phyloP scores from a whole-genome alignment of 2,888 invertebrate species.

The Philereme transversata region DNA sequence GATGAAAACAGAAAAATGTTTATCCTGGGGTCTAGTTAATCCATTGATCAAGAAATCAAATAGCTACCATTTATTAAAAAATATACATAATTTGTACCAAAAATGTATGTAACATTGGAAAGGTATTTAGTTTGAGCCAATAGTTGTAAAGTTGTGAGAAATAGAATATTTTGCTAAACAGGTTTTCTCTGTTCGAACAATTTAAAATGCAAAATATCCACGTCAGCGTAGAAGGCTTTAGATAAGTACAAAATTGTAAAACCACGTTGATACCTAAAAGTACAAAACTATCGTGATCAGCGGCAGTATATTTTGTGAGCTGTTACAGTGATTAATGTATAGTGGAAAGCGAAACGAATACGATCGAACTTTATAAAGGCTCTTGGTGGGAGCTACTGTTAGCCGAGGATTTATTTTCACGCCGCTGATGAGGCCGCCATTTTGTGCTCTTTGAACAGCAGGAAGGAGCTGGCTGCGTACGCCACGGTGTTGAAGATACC shows the following conservation, averaged over 20 bases:
- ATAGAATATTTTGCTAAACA: constrained; percentile 9
- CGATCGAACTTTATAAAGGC: constrained; percentile 42
- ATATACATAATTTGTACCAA: not conserved
- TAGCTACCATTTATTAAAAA: too few species aligned
- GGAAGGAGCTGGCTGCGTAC: constrained; percentile 90
- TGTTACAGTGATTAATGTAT: constrained; percentile 34
- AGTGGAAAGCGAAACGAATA: constrained; percentile 52
- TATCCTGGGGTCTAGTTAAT: too few species aligned
- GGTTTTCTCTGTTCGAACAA: constrained; percentile 16
- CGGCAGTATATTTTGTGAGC: constrained; percentile 34
- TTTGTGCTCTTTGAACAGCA: constrained; percentile 90
- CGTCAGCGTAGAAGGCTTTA: not conserved
- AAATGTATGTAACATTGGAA: not conserved
- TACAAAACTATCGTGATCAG: constrained; percentile 38
- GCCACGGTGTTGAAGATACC: constrained; percentile 92
- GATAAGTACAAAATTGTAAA: constrained; percentile 6
- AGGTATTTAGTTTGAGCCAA: constrained; percentile 7
- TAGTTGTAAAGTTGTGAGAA: constrained; percentile 5
- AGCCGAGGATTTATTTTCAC: constrained; percentile 38
- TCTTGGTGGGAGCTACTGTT: constrained; percentile 35
- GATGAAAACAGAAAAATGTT: too few species aligned
- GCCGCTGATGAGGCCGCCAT: constrained; percentile 45
- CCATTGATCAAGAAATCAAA: too few species aligned
- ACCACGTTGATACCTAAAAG: constrained; percentile 5
- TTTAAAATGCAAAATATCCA: constrained; percentile 13